Base-by-base conservation (phyloP, 1,140 invertebrate genomes). In the Brachionus rotundiformis region DNA sequence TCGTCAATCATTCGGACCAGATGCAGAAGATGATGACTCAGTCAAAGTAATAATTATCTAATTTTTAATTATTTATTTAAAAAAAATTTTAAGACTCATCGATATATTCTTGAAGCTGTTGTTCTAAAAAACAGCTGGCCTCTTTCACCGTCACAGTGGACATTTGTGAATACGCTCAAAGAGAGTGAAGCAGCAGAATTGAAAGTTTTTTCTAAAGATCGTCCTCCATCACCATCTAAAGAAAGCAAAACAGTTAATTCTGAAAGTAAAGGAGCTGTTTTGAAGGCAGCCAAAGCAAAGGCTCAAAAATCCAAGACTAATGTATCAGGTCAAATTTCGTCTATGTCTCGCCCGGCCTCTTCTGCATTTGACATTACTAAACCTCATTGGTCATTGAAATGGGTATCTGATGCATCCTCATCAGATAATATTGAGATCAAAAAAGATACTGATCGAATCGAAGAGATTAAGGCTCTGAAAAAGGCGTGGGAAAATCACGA, bases 401-500 rank as follows among this genome's bases (percentile, higher is more conserved):
- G 87, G 54, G 86, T 87, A 54, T 86, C 85, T 65, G 87, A 87
- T 84, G 86, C 84, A 3, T 83, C 59, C 39, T 76, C 83, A 25
- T 84, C 83, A 6, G 86, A 88, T 25, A 86, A 87, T 31, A 85
- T 88, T 54, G 87, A 87, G 68, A 85, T 88, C 10, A 86, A 86
- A 83, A 88, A 87, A 82, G 87, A 88, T 83, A 87, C 86, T 41
- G 87, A 88, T 82, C 83, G 86, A 83, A 85, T 85, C 10, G 87
- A 88, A 83, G 86, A 88, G 73, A 87, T 88, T 31, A 81, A 85
- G 73, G 86, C 86, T 13, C 84, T 87, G 83, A 88, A 88, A 85
- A 86, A 85, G 82, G 86, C 86, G 0, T 88, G 87, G 87, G 87
- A 88, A 82, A 86, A 85, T 82, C 86, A 86, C 23, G 85, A 88